phyloP scores from a whole-genome alignment of 1,140 invertebrate genomes.

The Macrotrachela quadricornifera region DNA sequence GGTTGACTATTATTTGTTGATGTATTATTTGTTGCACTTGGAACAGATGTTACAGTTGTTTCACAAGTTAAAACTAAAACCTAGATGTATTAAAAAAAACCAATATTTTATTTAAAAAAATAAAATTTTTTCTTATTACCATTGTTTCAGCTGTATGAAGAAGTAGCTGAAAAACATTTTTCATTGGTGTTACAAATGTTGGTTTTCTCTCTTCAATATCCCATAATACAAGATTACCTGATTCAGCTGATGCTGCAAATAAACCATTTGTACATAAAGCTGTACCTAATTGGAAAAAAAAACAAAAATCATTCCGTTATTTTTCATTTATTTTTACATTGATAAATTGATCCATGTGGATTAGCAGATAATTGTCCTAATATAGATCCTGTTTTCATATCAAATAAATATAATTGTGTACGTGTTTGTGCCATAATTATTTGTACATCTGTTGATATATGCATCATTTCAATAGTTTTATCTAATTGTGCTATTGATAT shows the following conservation, averaged over 20 bases:
- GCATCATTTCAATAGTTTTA: conserved; percentile 69
- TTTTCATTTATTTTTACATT: background rate
- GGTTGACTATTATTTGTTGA: conserved; percentile 1
- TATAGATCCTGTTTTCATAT: conserved; percentile 1
- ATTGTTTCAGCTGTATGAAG: background rate
- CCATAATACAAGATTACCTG: conserved; percentile 5
- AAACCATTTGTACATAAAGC: conserved; percentile 4
- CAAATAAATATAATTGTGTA: conserved; percentile 3
- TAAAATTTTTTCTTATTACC: conserved; percentile 4
- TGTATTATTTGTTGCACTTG: conserved; percentile 16
- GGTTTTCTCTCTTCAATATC: conserved; percentile 2
- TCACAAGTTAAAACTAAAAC: background rate
- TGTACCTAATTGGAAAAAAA: background rate
- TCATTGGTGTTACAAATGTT: background rate
- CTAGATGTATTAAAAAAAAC: background rate
- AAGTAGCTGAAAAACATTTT: no score
- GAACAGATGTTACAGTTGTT: background rate
- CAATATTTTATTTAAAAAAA: conserved; percentile 3
- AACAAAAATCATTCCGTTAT: no score
- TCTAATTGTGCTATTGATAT: conserved; percentile 85
- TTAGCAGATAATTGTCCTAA: background rate
- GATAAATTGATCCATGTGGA: conserved; percentile 4
- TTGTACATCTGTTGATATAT: conserved; percentile 13
- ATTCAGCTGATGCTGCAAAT: conserved; percentile 4
- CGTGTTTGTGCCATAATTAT: conserved; percentile 1